phyloP scores from a whole-genome alignment of 2,888 invertebrate genomes.

The Drosophila subquinaria region DNA sequence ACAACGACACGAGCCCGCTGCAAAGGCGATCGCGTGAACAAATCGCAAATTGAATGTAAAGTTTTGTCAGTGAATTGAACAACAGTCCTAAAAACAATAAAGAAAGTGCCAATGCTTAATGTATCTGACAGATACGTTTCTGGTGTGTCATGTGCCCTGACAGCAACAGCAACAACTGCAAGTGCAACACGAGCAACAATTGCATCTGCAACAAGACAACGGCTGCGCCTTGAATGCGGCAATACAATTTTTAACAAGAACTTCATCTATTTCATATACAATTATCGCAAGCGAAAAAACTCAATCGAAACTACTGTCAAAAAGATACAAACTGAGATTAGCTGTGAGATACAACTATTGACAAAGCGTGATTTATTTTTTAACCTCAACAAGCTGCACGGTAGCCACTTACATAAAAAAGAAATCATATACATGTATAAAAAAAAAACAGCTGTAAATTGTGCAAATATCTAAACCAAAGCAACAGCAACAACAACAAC shows the following conservation, averaged over 20 bases:
- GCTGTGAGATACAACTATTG: slow-evolving; percentile 52
- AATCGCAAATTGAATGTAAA: slow-evolving; percentile 50
- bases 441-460: slow-evolving; percentile 75
- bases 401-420: slow-evolving; percentile 31
- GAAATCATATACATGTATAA: neutral
- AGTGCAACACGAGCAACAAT: slow-evolving; percentile 17
- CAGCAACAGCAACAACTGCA: slow-evolving; percentile 34
- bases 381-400: slow-evolving; percentile 17
- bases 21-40: slow-evolving; percentile 44
- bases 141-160: slow-evolving; percentile 71
- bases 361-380: slow-evolving; percentile 72
- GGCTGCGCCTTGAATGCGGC: slow-evolving; percentile 67
- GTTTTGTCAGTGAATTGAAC: slow-evolving; percentile 25
- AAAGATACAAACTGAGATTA: slow-evolving; percentile 31
- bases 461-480: slow-evolving; percentile 68
- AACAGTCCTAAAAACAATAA: slow-evolving; percentile 14
- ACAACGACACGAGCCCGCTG: slow-evolving; percentile 43
- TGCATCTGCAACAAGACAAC: slow-evolving; percentile 32
- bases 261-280: slow-evolving; percentile 83
- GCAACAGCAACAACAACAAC: slow-evolving; percentile 21
- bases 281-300: slow-evolving; percentile 82
- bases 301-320: neutral
- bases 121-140: slow-evolving; percentile 61
- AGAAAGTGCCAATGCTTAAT: slow-evolving; percentile 59
- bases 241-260: slow-evolving; percentile 76